phyloP scores from a whole-genome alignment of 2,888 invertebrate genomes.

The Brachypalpus laphriformis region DNA sequence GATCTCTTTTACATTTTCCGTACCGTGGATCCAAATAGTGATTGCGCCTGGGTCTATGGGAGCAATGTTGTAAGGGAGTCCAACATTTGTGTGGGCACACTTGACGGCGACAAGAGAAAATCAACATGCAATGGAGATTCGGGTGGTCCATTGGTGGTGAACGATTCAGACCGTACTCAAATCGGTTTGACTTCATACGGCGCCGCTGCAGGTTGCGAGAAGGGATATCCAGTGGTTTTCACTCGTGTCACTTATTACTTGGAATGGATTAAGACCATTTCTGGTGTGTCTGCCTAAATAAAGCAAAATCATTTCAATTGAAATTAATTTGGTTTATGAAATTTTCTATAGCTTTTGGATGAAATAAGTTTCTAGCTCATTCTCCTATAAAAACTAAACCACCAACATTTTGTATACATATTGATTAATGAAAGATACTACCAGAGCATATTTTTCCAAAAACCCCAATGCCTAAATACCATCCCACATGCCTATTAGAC shows the following conservation, averaged over 20 bases:
- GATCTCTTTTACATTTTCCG: slow-evolving; percentile 21
- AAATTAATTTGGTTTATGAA: no score
- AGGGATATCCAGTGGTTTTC: slow-evolving; percentile 77
- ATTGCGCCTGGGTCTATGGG: slow-evolving; percentile 10
- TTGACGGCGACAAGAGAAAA: slow-evolving; percentile 36
- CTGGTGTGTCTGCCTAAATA: slow-evolving; percentile 73
- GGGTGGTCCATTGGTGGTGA: slow-evolving; percentile 76
- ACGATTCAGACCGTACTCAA: slow-evolving; percentile 48
- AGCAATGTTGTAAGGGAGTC: slow-evolving; percentile 30
- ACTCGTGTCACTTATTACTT: slow-evolving; percentile 77
- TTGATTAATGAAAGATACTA: no score
- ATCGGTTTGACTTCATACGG: slow-evolving; percentile 79
- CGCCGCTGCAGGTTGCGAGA: slow-evolving; percentile 76
- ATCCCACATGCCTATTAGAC: no score
- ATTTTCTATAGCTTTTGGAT: no score
- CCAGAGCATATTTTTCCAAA: no score
- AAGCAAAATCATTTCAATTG: neutral
- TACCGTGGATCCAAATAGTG: slow-evolving; percentile 3
- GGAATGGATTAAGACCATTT: slow-evolving; percentile 77
- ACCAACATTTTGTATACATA: no score
- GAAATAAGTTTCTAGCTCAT: no score
- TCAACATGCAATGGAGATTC: slow-evolving; percentile 80
- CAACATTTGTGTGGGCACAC: slow-evolving; percentile 76
- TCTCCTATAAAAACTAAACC: no score
- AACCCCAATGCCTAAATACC: no score